A percentile compares a stretch with the other conserved stretches of the same genome.
phyloP scores from a whole-genome alignment of 2,797 vertebrate species.

The Gorsachius magnificus region DNA sequence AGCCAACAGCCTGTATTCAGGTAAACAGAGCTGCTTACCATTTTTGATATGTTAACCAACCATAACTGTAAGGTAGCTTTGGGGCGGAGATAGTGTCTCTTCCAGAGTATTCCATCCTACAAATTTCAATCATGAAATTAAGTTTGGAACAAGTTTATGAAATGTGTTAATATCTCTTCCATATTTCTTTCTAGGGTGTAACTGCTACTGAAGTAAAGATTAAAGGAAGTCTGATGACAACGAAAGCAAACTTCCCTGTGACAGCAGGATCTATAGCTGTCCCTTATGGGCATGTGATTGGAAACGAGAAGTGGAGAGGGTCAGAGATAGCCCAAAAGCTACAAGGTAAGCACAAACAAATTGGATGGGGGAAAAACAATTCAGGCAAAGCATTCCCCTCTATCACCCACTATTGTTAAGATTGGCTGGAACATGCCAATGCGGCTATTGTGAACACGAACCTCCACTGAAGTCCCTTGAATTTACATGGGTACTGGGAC shows the following conservation, averaged over 20 bases:
- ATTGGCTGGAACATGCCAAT: not conserved
- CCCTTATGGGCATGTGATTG: constrained; percentile 74
- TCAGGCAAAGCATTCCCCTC: not conserved
- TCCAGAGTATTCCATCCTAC: not conserved
- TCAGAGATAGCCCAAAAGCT: constrained; percentile 70
- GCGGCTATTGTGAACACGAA: not conserved
- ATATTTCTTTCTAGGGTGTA: not conserved
- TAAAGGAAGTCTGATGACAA: constrained; percentile 3
- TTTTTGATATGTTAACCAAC: not conserved
- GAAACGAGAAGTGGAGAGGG: constrained; percentile 78
- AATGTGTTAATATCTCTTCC: not conserved
- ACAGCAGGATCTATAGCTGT: constrained; percentile 60
- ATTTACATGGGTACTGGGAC: not conserved
- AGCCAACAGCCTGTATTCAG: not conserved
- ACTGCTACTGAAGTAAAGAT: not conserved
- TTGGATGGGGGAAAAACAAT: not conserved
- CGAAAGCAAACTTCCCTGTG: not conserved
- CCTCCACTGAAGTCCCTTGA: not conserved
- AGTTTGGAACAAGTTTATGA: not conserved
- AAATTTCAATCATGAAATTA: not conserved
- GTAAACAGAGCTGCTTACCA: not conserved
- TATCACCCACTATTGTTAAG: fast-evolving
- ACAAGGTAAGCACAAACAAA: constrained; percentile 67
- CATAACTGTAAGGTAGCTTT: not conserved
- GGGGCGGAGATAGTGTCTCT: not conserved